phyloP scores from a whole-genome alignment of 2,113 vertebrate species.

The Nothobranchius kuhntae region DNA sequence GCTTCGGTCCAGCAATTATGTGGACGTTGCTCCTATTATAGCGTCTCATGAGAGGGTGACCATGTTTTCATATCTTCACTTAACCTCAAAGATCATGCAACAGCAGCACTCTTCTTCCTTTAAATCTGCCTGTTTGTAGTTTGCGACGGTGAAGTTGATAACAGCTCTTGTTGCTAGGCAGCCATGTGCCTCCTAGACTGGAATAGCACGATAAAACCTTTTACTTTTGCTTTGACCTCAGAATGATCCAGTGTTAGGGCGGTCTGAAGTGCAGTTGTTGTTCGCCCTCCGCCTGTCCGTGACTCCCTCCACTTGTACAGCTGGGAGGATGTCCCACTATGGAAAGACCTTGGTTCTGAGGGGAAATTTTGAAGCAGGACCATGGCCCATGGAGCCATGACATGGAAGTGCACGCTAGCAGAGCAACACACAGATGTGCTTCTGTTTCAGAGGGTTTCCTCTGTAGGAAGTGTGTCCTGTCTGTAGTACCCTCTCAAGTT shows the following conservation, averaged over 20 bases:
- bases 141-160: constrained; percentile 20
- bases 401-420: constrained; percentile 68
- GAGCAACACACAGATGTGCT: constrained; percentile 70
- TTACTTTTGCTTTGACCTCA: constrained; percentile 30
- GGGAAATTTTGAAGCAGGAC: constrained; percentile 69
- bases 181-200: background rate
- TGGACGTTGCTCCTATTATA: constrained; percentile 32
- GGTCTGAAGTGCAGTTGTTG: constrained; percentile 22
- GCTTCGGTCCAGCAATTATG: background rate
- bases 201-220: background rate
- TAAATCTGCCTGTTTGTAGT: constrained; percentile 18
- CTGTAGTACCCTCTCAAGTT: constrained; percentile 44
- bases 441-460: constrained; percentile 74
- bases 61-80: constrained; percentile 13
- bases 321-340: constrained; percentile 72
- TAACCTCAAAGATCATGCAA: constrained; percentile 15
- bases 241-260: constrained; percentile 24
- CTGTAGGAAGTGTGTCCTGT: constrained; percentile 62
- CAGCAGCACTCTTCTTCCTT: constrained; percentile 1
- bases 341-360: constrained; percentile 76
- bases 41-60: constrained; percentile 17
- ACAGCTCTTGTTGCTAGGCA: background rate
- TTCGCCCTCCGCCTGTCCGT: constrained; percentile 29
- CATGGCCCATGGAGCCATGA: constrained; percentile 57
- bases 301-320: constrained; percentile 42